Evolutionary conservation across 2,113 vertebrate species (phyloP).

Genomic region (Pluvianellus socialis): DNA sequence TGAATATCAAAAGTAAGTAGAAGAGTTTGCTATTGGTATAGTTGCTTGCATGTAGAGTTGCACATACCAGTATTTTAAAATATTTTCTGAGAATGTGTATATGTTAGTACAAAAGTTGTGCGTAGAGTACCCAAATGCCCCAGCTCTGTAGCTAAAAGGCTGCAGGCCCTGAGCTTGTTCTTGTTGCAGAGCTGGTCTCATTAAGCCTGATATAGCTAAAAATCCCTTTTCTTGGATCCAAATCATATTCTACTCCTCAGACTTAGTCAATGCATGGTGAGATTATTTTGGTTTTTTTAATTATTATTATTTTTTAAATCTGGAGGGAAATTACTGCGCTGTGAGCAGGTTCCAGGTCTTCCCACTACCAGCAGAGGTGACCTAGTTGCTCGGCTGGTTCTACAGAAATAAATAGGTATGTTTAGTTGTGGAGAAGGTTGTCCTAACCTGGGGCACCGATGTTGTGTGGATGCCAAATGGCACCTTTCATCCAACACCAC

Average conservation of each 20-base stretch:
- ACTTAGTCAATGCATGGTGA: neutral
- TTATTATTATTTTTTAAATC: neutral
- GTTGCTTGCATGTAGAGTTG: neutral
- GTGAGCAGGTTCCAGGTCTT: neutral
- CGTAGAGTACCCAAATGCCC: too few species aligned
- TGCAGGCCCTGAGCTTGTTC: neutral
- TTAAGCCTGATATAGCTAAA: neutral
- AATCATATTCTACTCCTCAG: neutral
- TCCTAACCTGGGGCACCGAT: neutral
- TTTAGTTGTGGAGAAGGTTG: neutral
- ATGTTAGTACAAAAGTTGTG: neutral
- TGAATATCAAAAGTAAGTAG: neutral
- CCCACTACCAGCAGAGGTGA: neutral
- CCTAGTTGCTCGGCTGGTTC: neutral
- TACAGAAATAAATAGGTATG: neutral
- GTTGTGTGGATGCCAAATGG: neutral
- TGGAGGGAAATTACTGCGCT: neutral
- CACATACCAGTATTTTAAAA: fast-evolving
- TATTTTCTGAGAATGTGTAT: neutral
- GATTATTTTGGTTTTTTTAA: neutral
- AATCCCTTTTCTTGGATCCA: neutral
- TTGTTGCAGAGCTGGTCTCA: neutral
- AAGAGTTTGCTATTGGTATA: neutral
- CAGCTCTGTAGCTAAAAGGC: neutral
- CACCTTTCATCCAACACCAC: neutral